Evolutionary conservation across 2,797 vertebrate species (phyloP).

Genomic region (Arctocebus calabarensis): DNA sequence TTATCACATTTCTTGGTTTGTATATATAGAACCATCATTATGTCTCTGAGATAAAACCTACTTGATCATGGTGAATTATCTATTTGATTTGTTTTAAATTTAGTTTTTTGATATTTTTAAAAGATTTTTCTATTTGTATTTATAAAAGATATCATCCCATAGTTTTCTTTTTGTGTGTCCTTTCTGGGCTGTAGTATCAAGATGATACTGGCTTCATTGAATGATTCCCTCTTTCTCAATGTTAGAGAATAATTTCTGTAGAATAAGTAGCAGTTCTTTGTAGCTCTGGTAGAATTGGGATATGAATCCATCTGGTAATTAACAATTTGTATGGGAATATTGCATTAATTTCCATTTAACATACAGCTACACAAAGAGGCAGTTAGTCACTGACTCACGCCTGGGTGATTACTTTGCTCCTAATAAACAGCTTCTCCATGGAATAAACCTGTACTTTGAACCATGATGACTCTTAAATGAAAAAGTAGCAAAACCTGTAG

Average conservation of each 20-base stretch:
- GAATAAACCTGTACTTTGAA: slow-evolving; percentile 68
- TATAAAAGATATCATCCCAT: neutral
- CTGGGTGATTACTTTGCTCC: slow-evolving; percentile 58
- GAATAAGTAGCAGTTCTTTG: neutral
- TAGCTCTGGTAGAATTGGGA: neutral
- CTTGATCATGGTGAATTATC: neutral
- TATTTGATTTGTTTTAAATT: neutral
- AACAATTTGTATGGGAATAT: neutral
- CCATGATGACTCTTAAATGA: slow-evolving; percentile 73
- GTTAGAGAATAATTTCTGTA: neutral
- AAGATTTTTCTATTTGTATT: neutral
- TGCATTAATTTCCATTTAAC: neutral
- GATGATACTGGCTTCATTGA: neutral
- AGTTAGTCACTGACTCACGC: slow-evolving; percentile 24
- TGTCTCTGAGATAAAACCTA: neutral
- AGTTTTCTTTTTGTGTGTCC: neutral
- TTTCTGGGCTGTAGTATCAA: neutral
- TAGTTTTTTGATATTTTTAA: neutral
- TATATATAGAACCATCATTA: neutral
- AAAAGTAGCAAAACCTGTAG: slow-evolving; percentile 74
- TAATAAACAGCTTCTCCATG: slow-evolving; percentile 62
- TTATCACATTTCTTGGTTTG: neutral
- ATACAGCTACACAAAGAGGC: neutral
- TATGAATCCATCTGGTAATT: neutral
- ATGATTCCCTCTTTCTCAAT: neutral